Percentiles rank a stretch among this genome's conserved stretches.
These are phyloP conservation scores for Holothuria leucospilota DNA, from an alignment of 53 echinoderm and acorn worm genomes.

Conservation along the genomic window DNA sequence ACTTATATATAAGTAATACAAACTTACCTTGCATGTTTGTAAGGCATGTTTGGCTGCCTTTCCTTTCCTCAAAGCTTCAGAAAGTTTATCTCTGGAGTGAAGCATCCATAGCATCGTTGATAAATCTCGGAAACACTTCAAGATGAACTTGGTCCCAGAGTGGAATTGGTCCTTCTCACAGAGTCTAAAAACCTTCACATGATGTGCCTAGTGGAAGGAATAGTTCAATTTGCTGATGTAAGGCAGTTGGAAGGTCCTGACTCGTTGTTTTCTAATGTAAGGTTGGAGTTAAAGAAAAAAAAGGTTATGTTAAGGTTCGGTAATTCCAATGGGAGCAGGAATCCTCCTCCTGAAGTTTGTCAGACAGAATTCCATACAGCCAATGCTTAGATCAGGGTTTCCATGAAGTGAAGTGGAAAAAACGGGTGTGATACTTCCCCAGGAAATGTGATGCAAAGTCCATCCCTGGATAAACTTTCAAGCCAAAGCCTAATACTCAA, in stretches of 20 bases:
- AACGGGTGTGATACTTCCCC: too few species aligned
- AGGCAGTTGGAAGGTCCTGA: conserved; percentile 63
- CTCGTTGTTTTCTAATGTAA: conserved; percentile 31
- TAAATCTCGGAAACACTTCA: conserved; percentile 87
- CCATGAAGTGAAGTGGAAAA: too few species aligned
- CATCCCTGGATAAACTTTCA: too few species aligned
- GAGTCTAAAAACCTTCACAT: conserved; percentile 52
- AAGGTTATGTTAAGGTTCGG: too few species aligned
- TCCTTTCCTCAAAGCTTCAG: conserved; percentile 80
- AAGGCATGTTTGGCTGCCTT: neutral
- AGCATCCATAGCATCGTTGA: conserved; percentile 90
- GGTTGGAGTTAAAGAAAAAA: too few species aligned
- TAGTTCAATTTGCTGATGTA: conserved; percentile 62
- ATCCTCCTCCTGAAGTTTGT: too few species aligned
- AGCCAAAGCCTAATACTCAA: too few species aligned
- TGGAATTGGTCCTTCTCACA: conserved; percentile 63
- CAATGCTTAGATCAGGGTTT: too few species aligned
- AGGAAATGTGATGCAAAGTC: too few species aligned
- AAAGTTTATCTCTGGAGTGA: conserved; percentile 85
- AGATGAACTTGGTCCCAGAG: conserved; percentile 58
- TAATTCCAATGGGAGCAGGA: too few species aligned
- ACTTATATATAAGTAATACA: neutral
- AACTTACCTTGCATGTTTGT: conserved; percentile 6
- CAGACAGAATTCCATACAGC: too few species aligned
- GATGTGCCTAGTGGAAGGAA: conserved; percentile 69